Evolutionary conservation across 2,113 vertebrate genomes (phyloP).

Genomic region (Tragelaphus strepsiceros): DNA sequence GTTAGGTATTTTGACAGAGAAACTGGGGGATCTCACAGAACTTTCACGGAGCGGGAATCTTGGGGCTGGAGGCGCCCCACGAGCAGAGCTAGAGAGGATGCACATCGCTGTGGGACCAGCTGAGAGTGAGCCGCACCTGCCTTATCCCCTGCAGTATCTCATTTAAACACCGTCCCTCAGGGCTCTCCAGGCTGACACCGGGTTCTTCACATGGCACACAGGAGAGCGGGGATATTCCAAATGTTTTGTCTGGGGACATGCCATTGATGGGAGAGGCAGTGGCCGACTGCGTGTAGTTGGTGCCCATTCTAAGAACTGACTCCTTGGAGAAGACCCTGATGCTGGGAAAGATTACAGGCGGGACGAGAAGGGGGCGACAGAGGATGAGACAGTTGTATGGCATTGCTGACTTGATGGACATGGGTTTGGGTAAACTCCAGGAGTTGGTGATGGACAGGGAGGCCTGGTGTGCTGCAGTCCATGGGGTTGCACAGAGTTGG

Average conservation of each 20-base stretch:
- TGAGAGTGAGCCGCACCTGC: not conserved
- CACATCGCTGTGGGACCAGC: accelerated
- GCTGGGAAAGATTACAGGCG: not conserved
- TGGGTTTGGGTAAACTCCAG: not conserved
- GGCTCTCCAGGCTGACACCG: not conserved
- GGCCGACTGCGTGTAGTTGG: accelerated
- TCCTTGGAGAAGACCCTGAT: not conserved
- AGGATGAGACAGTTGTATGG: not conserved
- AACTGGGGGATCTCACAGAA: accelerated
- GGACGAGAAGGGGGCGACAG: not conserved
- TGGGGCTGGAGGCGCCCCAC: accelerated
- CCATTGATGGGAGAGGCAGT: accelerated
- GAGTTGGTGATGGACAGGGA: not conserved
- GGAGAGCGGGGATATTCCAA: accelerated
- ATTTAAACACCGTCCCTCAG: accelerated
- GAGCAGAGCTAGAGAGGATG: not conserved
- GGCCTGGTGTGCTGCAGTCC: not conserved
- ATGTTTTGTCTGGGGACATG: accelerated
- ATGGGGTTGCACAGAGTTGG: not conserved
- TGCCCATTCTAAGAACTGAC: not conserved
- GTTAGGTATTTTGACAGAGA: not conserved
- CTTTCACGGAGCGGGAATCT: accelerated
- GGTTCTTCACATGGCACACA: accelerated
- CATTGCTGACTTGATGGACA: not conserved
- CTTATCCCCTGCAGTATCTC: accelerated